Evolutionary conservation across 1,140 invertebrate genomes (phyloP).

Genomic region (Drosophila insularis): DNA sequence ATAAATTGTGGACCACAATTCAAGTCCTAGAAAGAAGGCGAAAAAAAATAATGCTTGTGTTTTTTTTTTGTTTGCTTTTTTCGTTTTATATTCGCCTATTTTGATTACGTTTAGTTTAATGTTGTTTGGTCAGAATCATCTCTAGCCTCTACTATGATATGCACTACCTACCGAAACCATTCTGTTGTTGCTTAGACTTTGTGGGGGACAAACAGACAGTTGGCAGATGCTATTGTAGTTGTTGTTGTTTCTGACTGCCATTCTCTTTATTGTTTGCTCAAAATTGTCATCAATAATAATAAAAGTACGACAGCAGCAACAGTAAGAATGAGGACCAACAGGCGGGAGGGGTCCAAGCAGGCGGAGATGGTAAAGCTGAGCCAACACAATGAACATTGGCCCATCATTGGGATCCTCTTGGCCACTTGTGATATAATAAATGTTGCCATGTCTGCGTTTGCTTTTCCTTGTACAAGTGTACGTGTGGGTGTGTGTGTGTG

Average conservation of each 20-base stretch:
- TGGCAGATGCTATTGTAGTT: conserved; percentile 46
- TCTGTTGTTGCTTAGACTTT: conserved; percentile 33
- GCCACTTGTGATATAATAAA: conserved; percentile 76
- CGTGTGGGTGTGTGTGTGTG: conserved; percentile 19
- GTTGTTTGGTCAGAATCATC: conserved; percentile 34
- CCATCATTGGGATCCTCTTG: conserved; percentile 45
- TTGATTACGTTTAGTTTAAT: conserved; percentile 60
- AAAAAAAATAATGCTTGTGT: not conserved
- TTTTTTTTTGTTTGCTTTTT: not conserved
- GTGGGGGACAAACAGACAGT: conserved; percentile 20
- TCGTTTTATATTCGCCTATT: conserved; percentile 37
- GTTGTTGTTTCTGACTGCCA: conserved; percentile 37
- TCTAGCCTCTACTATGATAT: not conserved
- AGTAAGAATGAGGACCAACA: not conserved
- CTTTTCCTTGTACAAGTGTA: conserved; percentile 10
- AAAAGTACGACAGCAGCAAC: conserved; percentile 54
- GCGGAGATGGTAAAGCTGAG: not conserved
- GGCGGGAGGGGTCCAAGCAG: not conserved
- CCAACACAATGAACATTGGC: conserved; percentile 54
- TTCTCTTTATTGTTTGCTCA: conserved; percentile 76
- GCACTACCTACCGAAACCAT: not conserved
- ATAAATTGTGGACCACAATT: conserved; percentile 64
- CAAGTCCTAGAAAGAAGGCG: conserved; percentile 21
- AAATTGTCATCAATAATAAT: conserved; percentile 81
- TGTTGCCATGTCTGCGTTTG: conserved; percentile 58